Percentiles rank a stretch among this genome's conserved stretches.
Conservation (phyloP, 2,888 invertebrate species). For the Tuberolachnus salignus region DNA sequence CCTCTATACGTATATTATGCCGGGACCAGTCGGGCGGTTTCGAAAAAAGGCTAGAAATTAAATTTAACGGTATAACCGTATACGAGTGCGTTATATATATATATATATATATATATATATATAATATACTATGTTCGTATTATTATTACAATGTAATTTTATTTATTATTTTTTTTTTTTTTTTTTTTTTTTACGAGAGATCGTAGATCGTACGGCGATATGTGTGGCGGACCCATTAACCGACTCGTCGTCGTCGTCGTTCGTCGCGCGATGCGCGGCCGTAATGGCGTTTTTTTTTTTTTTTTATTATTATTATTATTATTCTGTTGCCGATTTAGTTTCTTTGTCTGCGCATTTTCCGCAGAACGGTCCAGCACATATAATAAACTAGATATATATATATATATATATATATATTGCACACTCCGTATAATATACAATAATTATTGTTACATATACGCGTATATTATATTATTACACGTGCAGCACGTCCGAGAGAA, state of each 20-base stretch:
- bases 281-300: constrained; percentile 12
- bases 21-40: constrained; percentile 2
- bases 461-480: neutral
- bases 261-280: constrained; percentile 5
- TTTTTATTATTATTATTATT: neutral
- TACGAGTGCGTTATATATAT: neutral
- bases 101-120: no score
- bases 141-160: constrained; percentile 23
- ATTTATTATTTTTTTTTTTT: neutral
- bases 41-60: constrained; percentile 17
- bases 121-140: neutral
- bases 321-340: constrained; percentile 22
- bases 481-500: constrained; percentile 8
- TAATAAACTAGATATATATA: no score
- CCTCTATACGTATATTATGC: no score
- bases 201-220: no score
- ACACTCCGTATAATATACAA: no score
- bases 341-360: neutral
- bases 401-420: no score
- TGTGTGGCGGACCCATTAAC: no score
- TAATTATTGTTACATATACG: neutral
- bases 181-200: no score
- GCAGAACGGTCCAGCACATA: neutral
- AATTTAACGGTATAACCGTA: constrained; percentile 37
- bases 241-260: no score